Evolutionary conservation across 2,888 invertebrate genomes (phyloP).

Genomic region (Dryococelus australis): DNA sequence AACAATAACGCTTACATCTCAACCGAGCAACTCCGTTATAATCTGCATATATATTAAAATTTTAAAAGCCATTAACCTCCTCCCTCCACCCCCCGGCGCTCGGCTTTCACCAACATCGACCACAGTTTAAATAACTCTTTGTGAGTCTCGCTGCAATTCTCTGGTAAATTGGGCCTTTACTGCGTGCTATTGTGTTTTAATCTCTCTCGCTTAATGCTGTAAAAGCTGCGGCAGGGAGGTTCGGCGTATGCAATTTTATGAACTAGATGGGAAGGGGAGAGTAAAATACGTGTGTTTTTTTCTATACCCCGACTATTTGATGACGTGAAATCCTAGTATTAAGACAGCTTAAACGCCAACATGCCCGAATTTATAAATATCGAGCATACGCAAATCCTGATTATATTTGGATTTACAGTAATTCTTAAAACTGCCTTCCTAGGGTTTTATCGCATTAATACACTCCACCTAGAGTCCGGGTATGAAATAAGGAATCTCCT

Average conservation of each 20-base stretch:
- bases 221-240: background rate
- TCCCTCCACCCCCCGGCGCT: background rate
- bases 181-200: background rate
- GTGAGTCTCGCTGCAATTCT: background rate
- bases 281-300: no score
- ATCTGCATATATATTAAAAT: conserved; percentile 7
- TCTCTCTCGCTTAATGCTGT: background rate
- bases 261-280: no score
- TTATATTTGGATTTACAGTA: no score
- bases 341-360: no score
- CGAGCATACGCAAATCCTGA: no score
- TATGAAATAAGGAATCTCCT: no score
- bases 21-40: background rate
- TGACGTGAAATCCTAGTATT: no score
- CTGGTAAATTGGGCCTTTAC: background rate
- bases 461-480: no score
- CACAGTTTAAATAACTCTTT: background rate
- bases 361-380: no score
- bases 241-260: background rate
- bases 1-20: background rate
- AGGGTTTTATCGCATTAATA: no score
- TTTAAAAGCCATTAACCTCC: background rate
- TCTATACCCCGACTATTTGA: no score
- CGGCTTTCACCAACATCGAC: background rate
- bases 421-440: no score